Conservation (phyloP, 2,113 vertebrate species). For the Catharus fuscescens region DNA sequence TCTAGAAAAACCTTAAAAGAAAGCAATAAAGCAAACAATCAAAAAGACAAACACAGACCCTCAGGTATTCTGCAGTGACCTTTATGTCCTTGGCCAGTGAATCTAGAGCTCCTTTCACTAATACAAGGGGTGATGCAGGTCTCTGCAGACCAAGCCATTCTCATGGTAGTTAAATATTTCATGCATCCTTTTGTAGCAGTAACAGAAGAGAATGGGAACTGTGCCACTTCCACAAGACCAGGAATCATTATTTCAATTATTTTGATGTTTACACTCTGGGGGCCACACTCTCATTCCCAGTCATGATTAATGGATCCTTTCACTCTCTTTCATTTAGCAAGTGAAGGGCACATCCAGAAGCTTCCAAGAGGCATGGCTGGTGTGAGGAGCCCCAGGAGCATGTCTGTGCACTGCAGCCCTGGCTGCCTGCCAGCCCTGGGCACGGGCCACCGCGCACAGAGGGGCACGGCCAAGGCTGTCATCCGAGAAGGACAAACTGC, state of each 20-base stretch:
- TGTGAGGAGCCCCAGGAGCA: background rate
- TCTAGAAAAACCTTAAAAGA: background rate
- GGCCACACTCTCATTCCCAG: background rate
- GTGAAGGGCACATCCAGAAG: background rate
- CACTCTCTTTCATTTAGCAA: background rate
- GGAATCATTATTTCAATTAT: background rate
- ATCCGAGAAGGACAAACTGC: background rate
- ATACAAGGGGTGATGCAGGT: background rate
- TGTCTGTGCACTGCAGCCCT: background rate
- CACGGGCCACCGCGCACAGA: fast-evolving
- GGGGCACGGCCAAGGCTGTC: background rate
- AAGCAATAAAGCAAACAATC: background rate
- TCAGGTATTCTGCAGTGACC: background rate
- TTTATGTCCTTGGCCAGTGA: background rate
- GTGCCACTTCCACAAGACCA: background rate
- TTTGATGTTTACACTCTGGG: background rate
- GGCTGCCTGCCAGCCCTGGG: background rate
- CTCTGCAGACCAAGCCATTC: background rate
- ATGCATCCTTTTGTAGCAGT: background rate
- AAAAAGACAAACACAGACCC: background rate
- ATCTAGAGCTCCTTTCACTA: fast-evolving
- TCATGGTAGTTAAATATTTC: background rate
- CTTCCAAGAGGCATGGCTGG: fast-evolving
- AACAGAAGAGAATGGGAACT: background rate
- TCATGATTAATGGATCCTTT: background rate